These are phyloP conservation scores for Agrochola lota DNA, from an alignment of 2,888 invertebrate genomes.

Conservation along the genomic window DNA sequence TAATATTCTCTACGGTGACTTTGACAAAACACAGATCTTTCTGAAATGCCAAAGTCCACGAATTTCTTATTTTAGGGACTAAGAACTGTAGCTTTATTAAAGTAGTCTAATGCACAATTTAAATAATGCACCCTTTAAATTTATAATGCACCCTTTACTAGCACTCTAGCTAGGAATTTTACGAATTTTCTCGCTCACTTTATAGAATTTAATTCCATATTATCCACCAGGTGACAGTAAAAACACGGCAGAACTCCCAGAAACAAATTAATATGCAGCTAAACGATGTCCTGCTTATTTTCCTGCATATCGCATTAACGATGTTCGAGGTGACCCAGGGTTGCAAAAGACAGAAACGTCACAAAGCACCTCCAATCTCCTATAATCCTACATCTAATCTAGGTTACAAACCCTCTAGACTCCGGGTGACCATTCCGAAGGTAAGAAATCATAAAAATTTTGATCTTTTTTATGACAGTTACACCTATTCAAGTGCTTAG, in stretches of 20 bases:
- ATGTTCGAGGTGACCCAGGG: conserved; percentile 71
- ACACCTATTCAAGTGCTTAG: neutral
- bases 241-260: conserved; percentile 1
- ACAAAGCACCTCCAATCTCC: too few relatives aligned
- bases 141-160: too few relatives aligned
- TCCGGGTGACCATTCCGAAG: conserved; percentile 11
- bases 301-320: conserved; percentile 77
- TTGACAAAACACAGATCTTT: too few relatives aligned
- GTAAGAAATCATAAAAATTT: conserved; percentile 9
- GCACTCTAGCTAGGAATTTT: too few relatives aligned
- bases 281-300: conserved; percentile 79
- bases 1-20: too few relatives aligned
- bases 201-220: neutral
- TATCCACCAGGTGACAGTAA: neutral
- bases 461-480: too few relatives aligned
- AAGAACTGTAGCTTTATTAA: too few relatives aligned
- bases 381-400: neutral
- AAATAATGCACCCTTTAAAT: too few relatives aligned
- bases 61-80: too few relatives aligned
- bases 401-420: conserved; percentile 19
- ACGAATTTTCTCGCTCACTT: neutral
- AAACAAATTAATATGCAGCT: conserved; percentile 63
- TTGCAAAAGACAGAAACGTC: conserved; percentile 32
- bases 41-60: too few relatives aligned
- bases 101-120: too few relatives aligned